Conservation (phyloP, 2,113 vertebrate species). For the Cebidichthys violaceus region DNA sequence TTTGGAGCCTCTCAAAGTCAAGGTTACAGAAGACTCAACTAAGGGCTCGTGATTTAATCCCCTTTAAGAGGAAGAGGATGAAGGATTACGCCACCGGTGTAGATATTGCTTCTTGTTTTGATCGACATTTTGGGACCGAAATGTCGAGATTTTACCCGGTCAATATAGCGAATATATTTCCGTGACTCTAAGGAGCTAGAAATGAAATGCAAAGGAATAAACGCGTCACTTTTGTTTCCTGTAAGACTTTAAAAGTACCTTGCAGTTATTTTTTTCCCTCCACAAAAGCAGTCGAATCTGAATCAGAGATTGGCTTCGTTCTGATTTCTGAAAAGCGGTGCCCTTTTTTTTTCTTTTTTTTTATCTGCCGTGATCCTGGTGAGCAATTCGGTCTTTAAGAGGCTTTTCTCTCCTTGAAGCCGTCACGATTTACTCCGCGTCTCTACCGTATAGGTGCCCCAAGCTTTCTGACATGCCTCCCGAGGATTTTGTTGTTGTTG, state of each 20-base stretch:
- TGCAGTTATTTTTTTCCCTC: constrained; percentile 29
- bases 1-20: constrained; percentile 60
- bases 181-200: constrained; percentile 2
- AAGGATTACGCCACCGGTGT: constrained; percentile 34
- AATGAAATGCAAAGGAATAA: constrained; percentile 11
- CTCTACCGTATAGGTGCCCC: constrained; percentile 48
- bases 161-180: background rate
- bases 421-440: constrained; percentile 55
- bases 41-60: constrained; percentile 65
- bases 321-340: constrained; percentile 64
- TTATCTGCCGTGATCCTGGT: constrained; percentile 69
- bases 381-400: constrained; percentile 69
- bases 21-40: constrained; percentile 54
- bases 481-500: constrained; percentile 24
- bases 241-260: constrained; percentile 9
- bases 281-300: constrained; percentile 31
- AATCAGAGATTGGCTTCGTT: constrained; percentile 62
- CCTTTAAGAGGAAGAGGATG: constrained; percentile 42
- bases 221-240: constrained; percentile 35
- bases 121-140: constrained; percentile 31
- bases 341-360: too few relatives aligned
- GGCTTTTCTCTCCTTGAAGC: constrained; percentile 67
- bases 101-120: constrained; percentile 42
- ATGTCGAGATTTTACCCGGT: constrained; percentile 21
- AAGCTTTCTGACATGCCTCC: constrained; percentile 67